phyloP scores from a whole-genome alignment of 1,140 invertebrate species.

The Drosophila yakuba region DNA sequence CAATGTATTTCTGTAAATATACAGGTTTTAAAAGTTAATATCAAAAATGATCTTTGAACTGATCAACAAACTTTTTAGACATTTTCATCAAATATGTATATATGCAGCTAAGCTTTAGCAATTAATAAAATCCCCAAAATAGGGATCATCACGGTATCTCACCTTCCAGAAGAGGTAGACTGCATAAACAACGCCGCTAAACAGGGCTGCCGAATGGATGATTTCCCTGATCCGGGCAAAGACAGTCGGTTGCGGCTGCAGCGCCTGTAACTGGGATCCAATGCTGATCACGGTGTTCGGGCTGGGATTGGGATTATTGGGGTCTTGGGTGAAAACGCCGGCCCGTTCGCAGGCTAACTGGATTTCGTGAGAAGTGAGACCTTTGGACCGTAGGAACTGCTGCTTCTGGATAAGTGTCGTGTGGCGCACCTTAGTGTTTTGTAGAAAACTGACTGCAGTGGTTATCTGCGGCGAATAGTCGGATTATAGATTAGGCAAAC shows the following conservation, averaged over 20 bases:
- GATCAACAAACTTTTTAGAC: too few relatives aligned
- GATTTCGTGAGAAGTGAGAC: conserved; percentile 92
- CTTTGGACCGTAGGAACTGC: conserved; percentile 92
- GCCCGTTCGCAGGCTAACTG: conserved; percentile 89
- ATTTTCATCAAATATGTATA: neutral
- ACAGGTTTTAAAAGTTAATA: neutral
- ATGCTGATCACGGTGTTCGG: conserved; percentile 80
- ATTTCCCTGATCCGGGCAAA: conserved; percentile 87
- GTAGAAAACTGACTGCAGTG: conserved; percentile 94
- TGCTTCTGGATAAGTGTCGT: conserved; percentile 91
- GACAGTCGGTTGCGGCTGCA: conserved; percentile 82
- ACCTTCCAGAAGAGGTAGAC: conserved; percentile 91
- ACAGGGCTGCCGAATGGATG: conserved; percentile 88
- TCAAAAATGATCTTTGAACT: neutral
- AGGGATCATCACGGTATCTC: neutral
- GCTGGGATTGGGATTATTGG: conserved; percentile 70
- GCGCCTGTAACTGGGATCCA: conserved; percentile 66
- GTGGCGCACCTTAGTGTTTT: conserved; percentile 91
- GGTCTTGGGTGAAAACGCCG: conserved; percentile 84
- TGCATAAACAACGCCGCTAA: conserved; percentile 89
- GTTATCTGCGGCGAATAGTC: conserved; percentile 87
- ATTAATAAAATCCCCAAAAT: neutral
- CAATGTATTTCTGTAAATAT: conserved; percentile 87
- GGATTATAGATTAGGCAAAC: conserved; percentile 60
- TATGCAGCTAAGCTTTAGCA: neutral